Evolutionary conservation across 2,888 invertebrate genomes (phyloP).

Genomic region (Serrognathus titanus): DNA sequence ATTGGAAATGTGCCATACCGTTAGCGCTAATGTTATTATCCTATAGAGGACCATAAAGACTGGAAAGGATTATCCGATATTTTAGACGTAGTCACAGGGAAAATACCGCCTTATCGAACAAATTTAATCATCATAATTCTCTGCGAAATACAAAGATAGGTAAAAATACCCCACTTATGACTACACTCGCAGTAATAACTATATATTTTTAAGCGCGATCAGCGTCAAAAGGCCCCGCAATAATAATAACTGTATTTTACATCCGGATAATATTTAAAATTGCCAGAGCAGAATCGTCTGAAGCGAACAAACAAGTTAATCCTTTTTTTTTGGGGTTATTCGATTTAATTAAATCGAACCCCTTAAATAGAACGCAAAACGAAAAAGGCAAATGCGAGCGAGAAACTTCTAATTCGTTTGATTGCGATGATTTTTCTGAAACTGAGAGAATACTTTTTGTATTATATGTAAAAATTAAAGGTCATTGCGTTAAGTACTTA

Average conservation of each 20-base stretch:
- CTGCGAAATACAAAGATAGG: constrained; percentile 6
- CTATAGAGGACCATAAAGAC: constrained; percentile 39
- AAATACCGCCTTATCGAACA: constrained; percentile 27
- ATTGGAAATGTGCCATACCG: constrained; percentile 36
- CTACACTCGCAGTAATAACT: constrained; percentile 4
- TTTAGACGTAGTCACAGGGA: constrained; percentile 28
- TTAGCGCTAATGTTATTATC: constrained; percentile 38
- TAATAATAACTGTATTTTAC: background rate
- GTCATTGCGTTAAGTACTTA: no score
- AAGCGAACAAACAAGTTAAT: no score
- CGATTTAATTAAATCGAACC: no score
- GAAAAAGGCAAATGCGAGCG: no score
- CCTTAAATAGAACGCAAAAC: no score
- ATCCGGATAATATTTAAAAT: background rate
- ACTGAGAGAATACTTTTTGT: no score
- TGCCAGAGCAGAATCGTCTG: no score
- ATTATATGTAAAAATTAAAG: no score
- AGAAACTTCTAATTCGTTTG: no score
- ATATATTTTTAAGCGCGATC: constrained; percentile 15
- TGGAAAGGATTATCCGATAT: constrained; percentile 37
- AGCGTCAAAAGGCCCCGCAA: background rate
- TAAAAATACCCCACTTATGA: background rate
- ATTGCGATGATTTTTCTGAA: no score
- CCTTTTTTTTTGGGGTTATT: no score
- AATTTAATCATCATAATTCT: constrained; percentile 35